A percentile compares a stretch with the other conserved stretches of the same genome.
Evolutionary conservation across 1,140 invertebrate species (phyloP).

Genomic region (Hestina assimilis): DNA sequence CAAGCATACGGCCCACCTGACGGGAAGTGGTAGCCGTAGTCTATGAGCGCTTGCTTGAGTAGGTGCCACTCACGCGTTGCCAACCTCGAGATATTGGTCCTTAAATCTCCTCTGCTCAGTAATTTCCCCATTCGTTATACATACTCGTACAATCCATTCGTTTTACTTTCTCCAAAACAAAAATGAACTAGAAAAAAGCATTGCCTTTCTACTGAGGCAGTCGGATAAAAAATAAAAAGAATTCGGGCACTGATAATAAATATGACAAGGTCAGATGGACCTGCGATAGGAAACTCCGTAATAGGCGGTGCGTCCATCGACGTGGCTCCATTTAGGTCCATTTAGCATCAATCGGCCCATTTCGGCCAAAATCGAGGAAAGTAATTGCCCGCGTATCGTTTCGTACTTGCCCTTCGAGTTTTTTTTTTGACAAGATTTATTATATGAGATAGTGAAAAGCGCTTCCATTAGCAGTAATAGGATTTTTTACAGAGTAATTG

Average conservation of each 20-base stretch:
- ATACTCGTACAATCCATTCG: no score
- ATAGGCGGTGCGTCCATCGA: conserved; percentile 16
- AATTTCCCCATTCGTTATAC: no score
- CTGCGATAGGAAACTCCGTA: conserved; percentile 5
- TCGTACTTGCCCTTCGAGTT: conserved; percentile 14
- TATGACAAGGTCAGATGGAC: background rate
- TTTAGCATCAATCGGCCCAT: conserved; percentile 29
- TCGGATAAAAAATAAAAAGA: background rate
- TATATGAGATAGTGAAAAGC: conserved; percentile 24
- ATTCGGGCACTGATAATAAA: background rate
- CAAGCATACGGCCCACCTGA: no score
- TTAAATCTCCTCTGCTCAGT: no score
- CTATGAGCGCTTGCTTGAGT: no score
- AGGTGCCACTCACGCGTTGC: no score
- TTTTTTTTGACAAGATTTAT: conserved; percentile 34
- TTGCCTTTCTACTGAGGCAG: no score
- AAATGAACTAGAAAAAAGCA: no score
- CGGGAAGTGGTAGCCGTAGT: no score
- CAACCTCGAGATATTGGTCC: no score
- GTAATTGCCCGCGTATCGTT: conserved; percentile 29
- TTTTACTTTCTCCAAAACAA: no score
- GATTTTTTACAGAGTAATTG: no score
- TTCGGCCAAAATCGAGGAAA: conserved; percentile 13
- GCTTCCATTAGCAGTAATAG: conserved; percentile 12
- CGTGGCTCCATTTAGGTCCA: conserved; percentile 19